A percentile compares a stretch with the other conserved stretches of the same genome.
phyloP scores from a whole-genome alignment of 2,797 vertebrate genomes.

The Otus scops region DNA sequence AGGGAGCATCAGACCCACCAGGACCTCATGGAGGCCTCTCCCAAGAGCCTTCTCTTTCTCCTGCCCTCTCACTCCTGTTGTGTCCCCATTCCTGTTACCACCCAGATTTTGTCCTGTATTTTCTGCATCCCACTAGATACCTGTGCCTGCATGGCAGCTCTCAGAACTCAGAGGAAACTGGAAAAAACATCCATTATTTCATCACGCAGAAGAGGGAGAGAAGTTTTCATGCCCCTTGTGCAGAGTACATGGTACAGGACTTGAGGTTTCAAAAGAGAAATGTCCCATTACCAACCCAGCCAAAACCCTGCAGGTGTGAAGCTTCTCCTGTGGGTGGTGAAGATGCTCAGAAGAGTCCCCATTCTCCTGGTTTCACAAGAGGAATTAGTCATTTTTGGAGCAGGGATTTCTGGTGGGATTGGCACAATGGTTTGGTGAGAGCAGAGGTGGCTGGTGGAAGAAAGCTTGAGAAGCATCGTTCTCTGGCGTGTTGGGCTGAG shows the following conservation, averaged over 20 bases:
- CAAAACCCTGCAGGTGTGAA: neutral
- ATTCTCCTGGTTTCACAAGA: neutral
- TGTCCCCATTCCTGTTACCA: neutral
- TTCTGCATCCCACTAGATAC: neutral
- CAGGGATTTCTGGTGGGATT: neutral
- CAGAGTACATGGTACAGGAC: neutral
- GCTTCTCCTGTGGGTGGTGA: neutral
- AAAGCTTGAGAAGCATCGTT: neutral
- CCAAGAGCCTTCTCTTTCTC: neutral
- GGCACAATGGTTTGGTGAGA: neutral
- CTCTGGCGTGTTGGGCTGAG: neutral
- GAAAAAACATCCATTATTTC: rapidly evolving
- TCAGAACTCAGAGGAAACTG: neutral
- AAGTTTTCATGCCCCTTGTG: neutral
- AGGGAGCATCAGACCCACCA: neutral
- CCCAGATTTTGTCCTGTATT: neutral
- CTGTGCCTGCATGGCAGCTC: neutral
- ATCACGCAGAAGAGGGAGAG: neutral
- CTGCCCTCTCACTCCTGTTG: neutral
- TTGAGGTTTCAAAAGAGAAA: neutral
- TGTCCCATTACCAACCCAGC: neutral
- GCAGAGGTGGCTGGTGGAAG: neutral
- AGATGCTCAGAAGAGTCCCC: neutral
- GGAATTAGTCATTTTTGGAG: neutral
- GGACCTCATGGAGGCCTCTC: neutral